These are phyloP conservation scores for Cinclus mexicanus DNA, from an alignment of 2,113 vertebrate species.

Conservation along the genomic window DNA sequence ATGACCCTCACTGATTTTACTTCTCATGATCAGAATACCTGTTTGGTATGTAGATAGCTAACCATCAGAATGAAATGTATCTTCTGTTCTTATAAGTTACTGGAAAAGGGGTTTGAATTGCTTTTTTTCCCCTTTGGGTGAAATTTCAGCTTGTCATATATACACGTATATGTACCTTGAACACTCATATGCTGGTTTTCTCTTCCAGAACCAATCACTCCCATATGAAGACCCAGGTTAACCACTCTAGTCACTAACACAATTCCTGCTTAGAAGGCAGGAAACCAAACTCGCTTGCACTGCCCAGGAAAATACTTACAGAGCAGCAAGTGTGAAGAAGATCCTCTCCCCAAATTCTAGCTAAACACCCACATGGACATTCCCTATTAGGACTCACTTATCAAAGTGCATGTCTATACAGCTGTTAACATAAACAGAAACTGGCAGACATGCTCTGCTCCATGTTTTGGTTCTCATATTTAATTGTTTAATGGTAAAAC, in stretches of 20 bases:
- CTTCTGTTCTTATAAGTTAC: background rate
- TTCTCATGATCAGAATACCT: background rate
- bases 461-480: background rate
- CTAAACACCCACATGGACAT: background rate
- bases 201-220: background rate
- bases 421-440: background rate
- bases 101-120: background rate
- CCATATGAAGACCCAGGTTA: background rate
- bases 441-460: background rate
- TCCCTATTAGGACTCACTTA: background rate
- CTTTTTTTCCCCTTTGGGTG: background rate
- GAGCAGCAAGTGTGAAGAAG: background rate
- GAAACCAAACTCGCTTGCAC: background rate
- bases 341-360: background rate
- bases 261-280: background rate
- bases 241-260: background rate
- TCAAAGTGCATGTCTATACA: background rate
- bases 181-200: background rate
- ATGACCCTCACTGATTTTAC: background rate
- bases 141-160: background rate
- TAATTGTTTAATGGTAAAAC: background rate
- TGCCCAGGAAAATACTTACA: background rate
- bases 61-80: background rate
- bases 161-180: background rate
- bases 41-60: background rate